Percentiles rank a stretch among this genome's conserved stretches.
Evolutionary conservation across 2,797 vertebrate species (phyloP).

Genomic region (Varecia variegata): DNA sequence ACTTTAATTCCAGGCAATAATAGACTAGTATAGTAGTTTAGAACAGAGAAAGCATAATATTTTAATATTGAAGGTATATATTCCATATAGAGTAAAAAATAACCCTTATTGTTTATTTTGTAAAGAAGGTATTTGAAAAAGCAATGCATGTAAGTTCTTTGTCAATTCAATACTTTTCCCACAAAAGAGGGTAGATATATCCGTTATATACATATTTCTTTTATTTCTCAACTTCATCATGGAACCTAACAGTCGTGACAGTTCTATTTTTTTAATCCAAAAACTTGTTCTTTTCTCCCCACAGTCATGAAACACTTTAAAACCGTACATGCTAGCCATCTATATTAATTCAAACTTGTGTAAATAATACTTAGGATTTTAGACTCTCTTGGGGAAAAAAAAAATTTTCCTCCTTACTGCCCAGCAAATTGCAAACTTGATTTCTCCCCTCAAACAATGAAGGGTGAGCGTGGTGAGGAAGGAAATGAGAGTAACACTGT

Average conservation of each 20-base stretch:
- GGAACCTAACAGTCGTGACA: neutral
- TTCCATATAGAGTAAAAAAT: neutral
- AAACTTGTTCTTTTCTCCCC: neutral
- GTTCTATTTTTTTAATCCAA: neutral
- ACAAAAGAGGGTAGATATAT: neutral
- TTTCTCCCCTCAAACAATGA: neutral
- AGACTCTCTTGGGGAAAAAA: neutral
- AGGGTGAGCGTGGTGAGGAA: fast-evolving
- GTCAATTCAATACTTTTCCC: neutral
- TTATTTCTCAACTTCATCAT: neutral
- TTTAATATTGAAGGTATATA: neutral
- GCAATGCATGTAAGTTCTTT: neutral
- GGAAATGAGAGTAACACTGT: neutral
- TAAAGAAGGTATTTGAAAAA: neutral
- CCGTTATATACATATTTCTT: neutral
- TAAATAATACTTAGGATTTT: neutral
- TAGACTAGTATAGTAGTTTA: neutral
- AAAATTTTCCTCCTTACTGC: neutral
- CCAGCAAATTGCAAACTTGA: neutral
- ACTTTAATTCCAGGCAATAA: neutral
- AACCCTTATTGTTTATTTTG: neutral
- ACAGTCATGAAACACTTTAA: neutral
- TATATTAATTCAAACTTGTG: neutral
- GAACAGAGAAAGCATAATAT: neutral
- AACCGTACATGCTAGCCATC: neutral